phyloP scores from a whole-genome alignment of 2,888 invertebrate species.

The Andrena trimmerana region DNA sequence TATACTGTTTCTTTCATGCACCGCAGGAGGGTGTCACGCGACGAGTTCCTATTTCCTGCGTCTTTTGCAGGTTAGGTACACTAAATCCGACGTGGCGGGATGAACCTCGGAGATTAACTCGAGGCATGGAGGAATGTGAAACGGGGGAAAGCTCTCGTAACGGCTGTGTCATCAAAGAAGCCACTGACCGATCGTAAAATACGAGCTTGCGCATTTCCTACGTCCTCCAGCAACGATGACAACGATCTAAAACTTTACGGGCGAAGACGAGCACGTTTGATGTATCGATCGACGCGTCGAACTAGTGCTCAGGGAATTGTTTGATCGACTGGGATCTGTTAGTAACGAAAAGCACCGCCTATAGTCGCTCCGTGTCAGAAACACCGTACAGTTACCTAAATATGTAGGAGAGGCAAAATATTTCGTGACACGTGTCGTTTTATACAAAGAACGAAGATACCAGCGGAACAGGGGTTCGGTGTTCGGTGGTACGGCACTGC shows the following conservation, averaged over 20 bases:
- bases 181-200: constrained; percentile 64
- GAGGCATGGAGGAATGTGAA: constrained; percentile 33
- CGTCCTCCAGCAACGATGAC: constrained; percentile 29
- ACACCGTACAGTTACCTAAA: no score
- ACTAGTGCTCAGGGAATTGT: no score
- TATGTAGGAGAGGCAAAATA: no score
- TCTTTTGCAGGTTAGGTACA: neutral
- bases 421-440: neutral
- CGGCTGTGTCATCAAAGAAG: constrained; percentile 54
- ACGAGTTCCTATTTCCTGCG: no score
- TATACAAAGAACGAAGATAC: neutral
- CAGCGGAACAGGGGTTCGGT: neutral
- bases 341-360: no score
- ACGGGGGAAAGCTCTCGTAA: constrained; percentile 26
- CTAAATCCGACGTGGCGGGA: constrained; percentile 19
- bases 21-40: no score
- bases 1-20: no score
- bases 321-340: no score
- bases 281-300: no score
- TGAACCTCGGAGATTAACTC: constrained; percentile 31
- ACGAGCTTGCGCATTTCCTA: constrained; percentile 65
- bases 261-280: neutral
- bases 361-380: no score
- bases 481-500: constrained; percentile 75
- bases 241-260: constrained; percentile 50